Evolutionary conservation across 2,113 vertebrate species (phyloP), one percentile per base, ranked within the genome.

Genomic region (Scatophagus argus): DNA sequence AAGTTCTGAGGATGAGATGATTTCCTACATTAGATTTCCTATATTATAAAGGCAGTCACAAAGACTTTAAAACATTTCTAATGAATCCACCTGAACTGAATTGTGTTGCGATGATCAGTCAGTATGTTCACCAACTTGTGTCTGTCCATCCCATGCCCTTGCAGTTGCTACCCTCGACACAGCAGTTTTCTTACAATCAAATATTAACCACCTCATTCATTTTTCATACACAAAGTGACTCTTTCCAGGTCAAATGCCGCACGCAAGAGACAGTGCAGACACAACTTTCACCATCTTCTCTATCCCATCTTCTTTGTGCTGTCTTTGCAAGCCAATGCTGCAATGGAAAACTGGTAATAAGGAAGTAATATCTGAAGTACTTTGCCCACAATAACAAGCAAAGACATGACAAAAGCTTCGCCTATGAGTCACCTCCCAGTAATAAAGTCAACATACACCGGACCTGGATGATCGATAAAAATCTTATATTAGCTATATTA

Each of bases 131-230:
- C 46, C 13, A 14, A 39, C 39, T 27, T 52, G 21, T 58, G 23
- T 25, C 29, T 43, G 61, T 23, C 62, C 5, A 5, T 25, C 31
- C 36, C 49, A 27, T 39, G 19, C 25, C 38, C 21, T 76, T 43
- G 27, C 65, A 75, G 67, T 47, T 76, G 44, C 36, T 56, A 74
- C 29, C 12, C 39, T 54, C 77, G 79, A 80, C 44, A 54, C 64
- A 44, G 29, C 49, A 81, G 61, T 41, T 78, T 76, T 75, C 74
- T 39, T 38, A 16, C 63, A 54, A 89, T 93, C 36, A 92, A 91
- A 93, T 91, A 92, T 92, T 89, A 77, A 89, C 36, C 27, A 34
- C 27, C 25, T 83, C 87, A 86, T 88, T 29, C 12, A 86, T 88
- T 51, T 90, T 93, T 90, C 19, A 92, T 27, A 7, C 47, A 21